Evolutionary conservation across 2,888 invertebrate genomes (phyloP).

Genomic region (Allygus modestus): DNA sequence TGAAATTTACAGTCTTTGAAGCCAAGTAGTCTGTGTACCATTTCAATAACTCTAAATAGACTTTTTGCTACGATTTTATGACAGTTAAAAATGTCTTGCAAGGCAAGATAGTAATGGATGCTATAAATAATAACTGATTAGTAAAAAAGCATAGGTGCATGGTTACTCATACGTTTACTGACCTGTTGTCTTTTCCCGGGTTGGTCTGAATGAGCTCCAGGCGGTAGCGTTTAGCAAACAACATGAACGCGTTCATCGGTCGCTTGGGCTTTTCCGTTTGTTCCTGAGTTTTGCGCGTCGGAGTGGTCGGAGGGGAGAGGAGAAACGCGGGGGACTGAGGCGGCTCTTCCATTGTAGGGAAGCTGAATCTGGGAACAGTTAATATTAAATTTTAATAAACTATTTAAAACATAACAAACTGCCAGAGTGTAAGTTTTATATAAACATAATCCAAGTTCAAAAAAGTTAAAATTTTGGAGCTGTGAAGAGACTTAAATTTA

Average conservation of each 20-base stretch:
- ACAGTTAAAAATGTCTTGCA: too few species aligned
- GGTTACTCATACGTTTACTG: too few species aligned
- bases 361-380: constrained; percentile 68
- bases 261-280: constrained; percentile 73
- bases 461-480: not conserved
- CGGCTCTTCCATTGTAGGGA: constrained; percentile 71
- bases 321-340: constrained; percentile 61
- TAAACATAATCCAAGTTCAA: not conserved
- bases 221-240: constrained; percentile 76
- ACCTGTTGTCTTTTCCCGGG: constrained; percentile 77
- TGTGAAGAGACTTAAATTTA: not conserved
- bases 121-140: too few species aligned
- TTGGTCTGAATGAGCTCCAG: constrained; percentile 75
- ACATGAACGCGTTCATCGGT: constrained; percentile 78
- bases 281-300: constrained; percentile 67
- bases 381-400: too few species aligned
- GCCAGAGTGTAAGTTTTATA: not conserved
- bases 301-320: constrained; percentile 71
- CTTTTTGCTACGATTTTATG: too few species aligned
- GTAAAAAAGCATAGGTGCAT: too few species aligned
- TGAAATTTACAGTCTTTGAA: too few species aligned
- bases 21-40: too few species aligned
- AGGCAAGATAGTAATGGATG: too few species aligned
- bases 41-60: too few species aligned
- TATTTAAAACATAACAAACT: not conserved